Evolutionary conservation across 2,797 vertebrate genomes (phyloP).

Genomic region (Crypturellus tataupa): DNA sequence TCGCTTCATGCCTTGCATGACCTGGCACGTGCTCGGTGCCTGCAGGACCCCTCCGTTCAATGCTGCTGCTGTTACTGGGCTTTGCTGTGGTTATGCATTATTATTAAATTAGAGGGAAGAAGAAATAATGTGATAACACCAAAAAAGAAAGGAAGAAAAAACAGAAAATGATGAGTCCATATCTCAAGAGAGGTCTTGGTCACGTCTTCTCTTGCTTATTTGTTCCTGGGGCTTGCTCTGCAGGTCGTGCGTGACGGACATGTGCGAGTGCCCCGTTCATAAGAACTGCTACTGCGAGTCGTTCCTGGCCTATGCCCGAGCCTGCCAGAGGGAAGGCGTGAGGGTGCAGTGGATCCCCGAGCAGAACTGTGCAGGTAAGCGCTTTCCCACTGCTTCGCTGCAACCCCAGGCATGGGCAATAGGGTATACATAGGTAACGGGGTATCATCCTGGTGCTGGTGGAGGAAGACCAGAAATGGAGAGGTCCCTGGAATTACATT

Average conservation of each 20-base stretch:
- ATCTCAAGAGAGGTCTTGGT: fast-evolving
- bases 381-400: background rate
- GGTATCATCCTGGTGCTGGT: background rate
- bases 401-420: background rate
- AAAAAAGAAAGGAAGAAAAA: background rate
- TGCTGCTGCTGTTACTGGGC: background rate
- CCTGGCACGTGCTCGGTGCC: background rate
- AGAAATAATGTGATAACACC: background rate
- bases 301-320: slow-evolving; percentile 93
- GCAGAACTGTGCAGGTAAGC: slow-evolving; percentile 91
- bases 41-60: background rate
- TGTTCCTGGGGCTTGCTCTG: slow-evolving; percentile 14
- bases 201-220: background rate
- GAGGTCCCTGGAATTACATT: background rate
- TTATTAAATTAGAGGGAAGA: background rate
- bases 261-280: slow-evolving; percentile 97
- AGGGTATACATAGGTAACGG: background rate
- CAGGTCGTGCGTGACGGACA: slow-evolving; percentile 98
- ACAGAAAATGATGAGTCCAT: background rate
- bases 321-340: slow-evolving; percentile 92
- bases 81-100: background rate
- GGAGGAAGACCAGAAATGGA: background rate
- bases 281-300: slow-evolving; percentile 99
- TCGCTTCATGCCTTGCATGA: background rate
- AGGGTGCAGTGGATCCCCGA: slow-evolving; percentile 90